A percentile compares a stretch with the other conserved stretches of the same genome.
These are phyloP conservation scores for Drosophila nikananu DNA, from an alignment of 1,140 invertebrate genomes.

Conservation along the genomic window DNA sequence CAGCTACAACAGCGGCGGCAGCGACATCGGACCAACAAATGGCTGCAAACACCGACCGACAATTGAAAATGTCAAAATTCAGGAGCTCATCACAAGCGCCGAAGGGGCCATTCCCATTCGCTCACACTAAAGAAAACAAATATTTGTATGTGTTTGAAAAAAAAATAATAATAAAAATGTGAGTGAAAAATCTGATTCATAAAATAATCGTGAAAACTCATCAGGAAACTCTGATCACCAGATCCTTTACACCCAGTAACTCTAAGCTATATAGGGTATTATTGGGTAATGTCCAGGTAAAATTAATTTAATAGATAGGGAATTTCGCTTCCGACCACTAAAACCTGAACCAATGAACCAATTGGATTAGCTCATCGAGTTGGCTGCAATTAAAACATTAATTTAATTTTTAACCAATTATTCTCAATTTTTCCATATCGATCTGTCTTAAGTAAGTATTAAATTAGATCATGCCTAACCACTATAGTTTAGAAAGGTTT, in stretches of 20 bases:
- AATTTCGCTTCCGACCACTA: too few relatives aligned
- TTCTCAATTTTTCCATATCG: too few relatives aligned
- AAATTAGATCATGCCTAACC: neutral
- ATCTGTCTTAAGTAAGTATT: neutral
- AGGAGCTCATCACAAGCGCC: slow-evolving; percentile 31
- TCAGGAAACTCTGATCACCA: too few relatives aligned
- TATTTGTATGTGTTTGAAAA: neutral
- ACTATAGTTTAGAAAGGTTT: neutral
- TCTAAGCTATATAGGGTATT: too few relatives aligned
- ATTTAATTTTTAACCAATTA: too few relatives aligned
- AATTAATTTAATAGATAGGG: neutral
- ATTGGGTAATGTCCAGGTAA: too few relatives aligned
- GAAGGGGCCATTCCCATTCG: slow-evolving; percentile 13
- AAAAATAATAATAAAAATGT: neutral
- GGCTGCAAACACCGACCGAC: slow-evolving; percentile 44
- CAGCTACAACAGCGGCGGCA: slow-evolving; percentile 33
- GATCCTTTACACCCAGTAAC: too few relatives aligned
- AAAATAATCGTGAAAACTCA: too few relatives aligned
- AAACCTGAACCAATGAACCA: neutral
- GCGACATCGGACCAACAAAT: slow-evolving; percentile 35
- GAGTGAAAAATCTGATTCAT: too few relatives aligned
- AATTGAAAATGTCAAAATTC: slow-evolving; percentile 82
- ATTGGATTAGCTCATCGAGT: too few relatives aligned
- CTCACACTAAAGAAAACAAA: slow-evolving; percentile 10
- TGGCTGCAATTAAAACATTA: too few relatives aligned